phyloP scores from a whole-genome alignment of 2,113 vertebrate genomes.

The Ailuropoda melanoleuca region DNA sequence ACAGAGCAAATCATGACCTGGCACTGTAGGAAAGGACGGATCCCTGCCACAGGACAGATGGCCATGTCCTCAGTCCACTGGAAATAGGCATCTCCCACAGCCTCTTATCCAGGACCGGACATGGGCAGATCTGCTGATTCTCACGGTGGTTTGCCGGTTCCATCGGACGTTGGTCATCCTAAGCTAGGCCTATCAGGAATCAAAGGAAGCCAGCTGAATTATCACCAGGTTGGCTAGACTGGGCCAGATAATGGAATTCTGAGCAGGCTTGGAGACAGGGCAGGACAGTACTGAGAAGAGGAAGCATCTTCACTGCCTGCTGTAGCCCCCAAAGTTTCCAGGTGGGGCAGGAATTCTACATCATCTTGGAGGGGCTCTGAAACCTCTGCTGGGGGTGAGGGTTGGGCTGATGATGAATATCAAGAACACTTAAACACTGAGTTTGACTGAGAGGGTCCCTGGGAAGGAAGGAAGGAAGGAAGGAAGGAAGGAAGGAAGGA shows the following conservation, averaged over 20 bases:
- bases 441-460: background rate
- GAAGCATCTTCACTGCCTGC: background rate
- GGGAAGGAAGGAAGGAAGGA: background rate
- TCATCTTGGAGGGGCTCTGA: background rate
- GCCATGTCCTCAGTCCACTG: background rate
- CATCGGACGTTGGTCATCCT: background rate
- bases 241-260: background rate
- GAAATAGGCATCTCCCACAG: background rate
- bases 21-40: background rate
- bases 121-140: background rate
- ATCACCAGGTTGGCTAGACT: background rate
- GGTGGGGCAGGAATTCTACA: no score
- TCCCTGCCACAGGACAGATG: constrained; percentile 38
- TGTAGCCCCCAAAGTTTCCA: background rate
- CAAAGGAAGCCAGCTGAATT: background rate
- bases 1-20: background rate
- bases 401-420: background rate
- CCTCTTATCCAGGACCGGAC: background rate
- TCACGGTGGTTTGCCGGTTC: background rate
- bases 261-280: background rate
- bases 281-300: background rate
- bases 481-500: no score
- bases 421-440: background rate
- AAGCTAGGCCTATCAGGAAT: background rate
- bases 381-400: background rate